phyloP scores from a whole-genome alignment of 2,888 invertebrate species.

The Melanophora roralis region DNA sequence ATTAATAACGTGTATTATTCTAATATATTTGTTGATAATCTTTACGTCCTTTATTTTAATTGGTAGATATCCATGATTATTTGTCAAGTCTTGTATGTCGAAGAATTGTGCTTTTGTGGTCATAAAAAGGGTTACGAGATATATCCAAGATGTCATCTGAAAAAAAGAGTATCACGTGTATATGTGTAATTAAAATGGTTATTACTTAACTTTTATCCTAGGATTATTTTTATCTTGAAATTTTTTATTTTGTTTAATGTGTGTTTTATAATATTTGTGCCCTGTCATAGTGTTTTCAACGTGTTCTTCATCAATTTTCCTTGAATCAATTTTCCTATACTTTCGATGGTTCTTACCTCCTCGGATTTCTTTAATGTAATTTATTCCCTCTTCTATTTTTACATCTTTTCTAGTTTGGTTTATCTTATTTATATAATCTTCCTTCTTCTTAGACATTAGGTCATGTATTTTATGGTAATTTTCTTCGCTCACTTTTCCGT shows the following conservation, averaged over 20 bases:
- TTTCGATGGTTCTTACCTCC: conserved; percentile 60
- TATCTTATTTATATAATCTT: conserved; percentile 45
- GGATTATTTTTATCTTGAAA: conserved; percentile 54
- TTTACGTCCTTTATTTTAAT: conserved; percentile 46
- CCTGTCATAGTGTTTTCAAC: conserved; percentile 31
- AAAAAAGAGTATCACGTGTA: no score
- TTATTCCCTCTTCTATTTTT: conserved; percentile 40
- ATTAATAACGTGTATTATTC: conserved; percentile 57
- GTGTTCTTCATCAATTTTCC: conserved; percentile 54
- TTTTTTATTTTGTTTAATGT: conserved; percentile 54
- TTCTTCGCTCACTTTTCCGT: background rate
- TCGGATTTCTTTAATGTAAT: conserved; percentile 42
- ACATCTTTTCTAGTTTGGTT: conserved; percentile 40
- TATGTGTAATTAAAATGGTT: background rate
- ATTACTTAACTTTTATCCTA: conserved; percentile 27
- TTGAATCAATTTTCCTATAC: conserved; percentile 51
- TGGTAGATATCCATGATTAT: conserved; percentile 57
- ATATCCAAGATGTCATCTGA: conserved; percentile 7
- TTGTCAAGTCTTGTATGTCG: conserved; percentile 52
- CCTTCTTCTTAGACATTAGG: conserved; percentile 46
- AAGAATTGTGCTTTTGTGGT: conserved; percentile 38
- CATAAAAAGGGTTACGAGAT: conserved; percentile 8
- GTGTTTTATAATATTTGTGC: conserved; percentile 60
- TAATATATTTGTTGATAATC: conserved; percentile 43
- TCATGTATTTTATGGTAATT: conserved; percentile 33